Base-by-base conservation (phyloP, 2,888 invertebrate species). In the Cosmia pyralina region DNA sequence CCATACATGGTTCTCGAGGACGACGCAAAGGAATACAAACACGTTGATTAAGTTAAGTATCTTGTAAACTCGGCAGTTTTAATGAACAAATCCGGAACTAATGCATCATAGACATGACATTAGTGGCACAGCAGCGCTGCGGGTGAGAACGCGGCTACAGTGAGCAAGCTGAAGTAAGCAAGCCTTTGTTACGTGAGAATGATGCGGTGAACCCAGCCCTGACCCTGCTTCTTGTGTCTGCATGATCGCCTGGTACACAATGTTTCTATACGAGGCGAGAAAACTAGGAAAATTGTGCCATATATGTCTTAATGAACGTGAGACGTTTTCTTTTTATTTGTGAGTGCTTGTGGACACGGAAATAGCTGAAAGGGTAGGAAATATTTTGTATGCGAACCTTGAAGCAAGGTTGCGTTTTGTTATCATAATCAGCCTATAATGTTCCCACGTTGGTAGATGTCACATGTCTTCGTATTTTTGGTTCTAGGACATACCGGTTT, bases 51-150 rank as follows among this genome's bases (percentile, higher is more conserved):
- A 28, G 55, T 64, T 38, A n/a, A 22, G 4, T 65, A 58, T 66
- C 57, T 68, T 68, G n/a, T 64, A 71, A 74, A 78, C 63, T 64
- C 28, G 34, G 22, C 38, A 58, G 46, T 58, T 52, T 69, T 75
- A 73, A 77, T 46, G 57, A 74, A 75, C 63, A 72, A 87, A 88
- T 84, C 85, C 89, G 90, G 91, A 92, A 91, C 86, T 87, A 85
- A 91, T 88, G 87, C 85, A 88, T 91, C 88, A 90, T 85, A 87
- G 81, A 86, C 87, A 70, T 84, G 90, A 88, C 89, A 85, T 89
- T 90, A 87, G 88, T 91, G 81, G 88, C 82, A 88, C 88, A 87
- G 73, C 81, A 83, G 72, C 72, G 69, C 41, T 75, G 81, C 80
- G 81, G 89, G 90, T 90, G 91, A 90, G 90, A 90, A 88, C 88